Percentiles rank a stretch among this genome's conserved stretches.
These are phyloP conservation scores for Lophotis ruficrista DNA, from an alignment of 2,113 vertebrate species.

Conservation along the genomic window DNA sequence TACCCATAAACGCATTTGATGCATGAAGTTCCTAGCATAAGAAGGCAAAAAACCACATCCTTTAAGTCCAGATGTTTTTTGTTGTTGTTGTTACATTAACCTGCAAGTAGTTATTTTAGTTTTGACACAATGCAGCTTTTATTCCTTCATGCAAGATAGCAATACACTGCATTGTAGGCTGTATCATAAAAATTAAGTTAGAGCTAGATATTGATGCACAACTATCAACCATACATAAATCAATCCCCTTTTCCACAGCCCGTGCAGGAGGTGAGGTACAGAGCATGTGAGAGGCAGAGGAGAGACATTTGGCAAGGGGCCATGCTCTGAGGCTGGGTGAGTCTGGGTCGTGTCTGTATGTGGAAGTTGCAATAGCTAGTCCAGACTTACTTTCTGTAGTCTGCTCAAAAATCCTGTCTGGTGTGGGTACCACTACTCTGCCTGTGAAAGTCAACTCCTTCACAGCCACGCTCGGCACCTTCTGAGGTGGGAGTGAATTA, in stretches of 20 bases:
- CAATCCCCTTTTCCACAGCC: background rate
- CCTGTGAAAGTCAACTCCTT: background rate
- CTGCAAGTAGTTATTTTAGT: background rate
- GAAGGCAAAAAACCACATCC: background rate
- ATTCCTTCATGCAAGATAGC: background rate
- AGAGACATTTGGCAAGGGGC: fast-evolving
- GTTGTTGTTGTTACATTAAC: background rate
- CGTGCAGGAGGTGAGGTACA: background rate
- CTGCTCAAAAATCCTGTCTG: background rate
- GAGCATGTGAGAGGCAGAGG: fast-evolving
- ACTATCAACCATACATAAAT: fast-evolving
- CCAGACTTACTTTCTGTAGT: fast-evolving
- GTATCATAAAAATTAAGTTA: background rate
- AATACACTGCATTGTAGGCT: background rate
- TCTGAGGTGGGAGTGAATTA: background rate
- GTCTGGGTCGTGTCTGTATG: fast-evolving
- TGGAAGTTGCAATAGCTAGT: background rate
- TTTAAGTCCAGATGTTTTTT: background rate
- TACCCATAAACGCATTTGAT: background rate
- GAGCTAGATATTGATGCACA: background rate
- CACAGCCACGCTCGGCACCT: fast-evolving
- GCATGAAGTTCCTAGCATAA: background rate
- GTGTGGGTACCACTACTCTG: fast-evolving
- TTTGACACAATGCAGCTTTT: background rate
- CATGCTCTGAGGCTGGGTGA: fast-evolving